These are phyloP conservation scores for Xenus cinereus DNA, from an alignment of 2,113 vertebrate species.

Conservation along the genomic window DNA sequence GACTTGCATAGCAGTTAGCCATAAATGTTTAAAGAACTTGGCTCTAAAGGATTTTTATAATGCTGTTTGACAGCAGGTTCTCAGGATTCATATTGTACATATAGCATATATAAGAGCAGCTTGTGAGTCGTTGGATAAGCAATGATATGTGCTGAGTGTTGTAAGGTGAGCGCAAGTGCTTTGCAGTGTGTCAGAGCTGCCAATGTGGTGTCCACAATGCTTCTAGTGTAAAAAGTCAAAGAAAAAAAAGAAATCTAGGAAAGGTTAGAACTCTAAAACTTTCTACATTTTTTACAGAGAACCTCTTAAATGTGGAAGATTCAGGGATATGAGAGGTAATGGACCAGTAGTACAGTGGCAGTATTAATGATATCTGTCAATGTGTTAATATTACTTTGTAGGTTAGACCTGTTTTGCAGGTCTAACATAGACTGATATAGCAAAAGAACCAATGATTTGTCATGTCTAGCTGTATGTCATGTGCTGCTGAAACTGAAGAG, in stretches of 20 bases:
- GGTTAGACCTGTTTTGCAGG: not conserved
- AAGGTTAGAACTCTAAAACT: not conserved
- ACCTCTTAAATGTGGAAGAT: not conserved
- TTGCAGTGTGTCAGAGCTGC: not conserved
- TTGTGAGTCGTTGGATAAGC: not conserved
- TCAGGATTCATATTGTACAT: not conserved
- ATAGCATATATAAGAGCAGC: not conserved
- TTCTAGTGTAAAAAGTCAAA: not conserved
- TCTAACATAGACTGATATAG: not conserved
- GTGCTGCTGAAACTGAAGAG: not conserved
- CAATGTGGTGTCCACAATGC: rapidly evolving
- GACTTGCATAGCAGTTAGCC: conserved; percentile 29
- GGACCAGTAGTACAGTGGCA: not conserved
- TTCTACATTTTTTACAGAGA: not conserved
- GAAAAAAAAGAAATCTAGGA: not conserved
- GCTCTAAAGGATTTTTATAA: conserved; percentile 42
- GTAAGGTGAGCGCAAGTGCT: not conserved
- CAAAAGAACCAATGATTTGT: not conserved
- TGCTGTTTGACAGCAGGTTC: not conserved
- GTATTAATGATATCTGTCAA: not conserved
- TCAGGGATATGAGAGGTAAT: not conserved
- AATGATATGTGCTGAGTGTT: not conserved
- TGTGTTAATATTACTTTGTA: not conserved
- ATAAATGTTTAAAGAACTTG: conserved; percentile 55
- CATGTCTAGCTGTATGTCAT: not conserved